Evolutionary conservation across 2,888 invertebrate genomes (phyloP), one percentile per base, ranked within the genome.

Genomic region (Pyrrhosoma nymphula): DNA sequence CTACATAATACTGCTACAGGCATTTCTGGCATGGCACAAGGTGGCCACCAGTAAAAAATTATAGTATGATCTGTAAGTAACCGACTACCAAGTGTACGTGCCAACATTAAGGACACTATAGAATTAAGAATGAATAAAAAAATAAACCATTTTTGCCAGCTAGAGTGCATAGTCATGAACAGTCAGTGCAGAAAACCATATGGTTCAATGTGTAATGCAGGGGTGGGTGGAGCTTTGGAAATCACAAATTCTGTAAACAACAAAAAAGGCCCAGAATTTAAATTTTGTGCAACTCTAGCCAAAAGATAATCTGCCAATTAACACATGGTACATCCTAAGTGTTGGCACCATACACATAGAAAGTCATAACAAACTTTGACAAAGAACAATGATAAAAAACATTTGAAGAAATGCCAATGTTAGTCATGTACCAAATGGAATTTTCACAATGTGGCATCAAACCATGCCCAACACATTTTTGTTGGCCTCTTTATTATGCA

Each of bases 401-500:
- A 95, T 95, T 95, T 95, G 90, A 95, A 75, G 93, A 82, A 90
- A 91, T 95, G 93, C 95, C 56, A 90, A 69, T 91, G 95, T 55
- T 95, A 95, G 55, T 69, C 63, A 93, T 93, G 93, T 69, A 93
- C 93, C 93, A 63, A 93, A 93, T 93, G 69, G 93, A 75, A 93
- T 39, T 69, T 20, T 93, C 93, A 93, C 93, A 93, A 47, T 93
- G 47, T 93, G 93, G 93, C 93, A 93, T 93, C 10, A 93, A 93
- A 93, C 93, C 69, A 93, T 93, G 93, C 93, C 93, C 69, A 93
- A 93, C 93, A 93, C 47, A 69, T 93, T 93, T 93, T 93, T 69
- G 69, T 93, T 93, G 93, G 93, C 93, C 93, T 93, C 93, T 93
- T 88, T 95, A 95, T 95, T 95, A 95, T 95, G 95, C 95, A 96